These are phyloP conservation scores for Heliconius melpomene DNA, from an alignment of 1,140 invertebrate genomes.

Conservation along the genomic window DNA sequence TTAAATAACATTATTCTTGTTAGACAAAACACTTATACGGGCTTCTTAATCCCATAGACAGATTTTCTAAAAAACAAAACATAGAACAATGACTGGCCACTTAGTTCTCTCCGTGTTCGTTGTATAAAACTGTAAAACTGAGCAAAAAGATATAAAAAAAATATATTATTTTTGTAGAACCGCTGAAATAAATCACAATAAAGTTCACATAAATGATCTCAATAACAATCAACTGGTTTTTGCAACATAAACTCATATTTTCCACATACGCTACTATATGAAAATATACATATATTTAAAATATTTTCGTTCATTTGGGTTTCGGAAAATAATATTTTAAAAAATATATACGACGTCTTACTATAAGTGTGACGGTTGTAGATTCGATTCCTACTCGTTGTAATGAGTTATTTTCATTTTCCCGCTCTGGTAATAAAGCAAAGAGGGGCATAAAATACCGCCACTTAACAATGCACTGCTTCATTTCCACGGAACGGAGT, in stretches of 20 bases:
- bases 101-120: not conserved
- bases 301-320: not conserved
- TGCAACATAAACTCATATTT: not conserved
- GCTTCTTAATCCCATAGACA: too few species aligned
- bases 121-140: too few species aligned
- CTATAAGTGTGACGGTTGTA: not conserved
- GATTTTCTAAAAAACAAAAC: too few species aligned
- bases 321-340: not conserved
- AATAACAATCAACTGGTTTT: not conserved
- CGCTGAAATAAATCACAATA: not conserved
- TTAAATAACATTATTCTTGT: too few species aligned
- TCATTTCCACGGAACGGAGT: not conserved
- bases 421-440: not conserved
- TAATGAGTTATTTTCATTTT: not conserved
- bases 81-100: too few species aligned
- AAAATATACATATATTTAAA: not conserved
- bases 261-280: not conserved
- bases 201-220: slow-evolving; percentile 2
- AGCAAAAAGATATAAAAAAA: not conserved
- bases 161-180: not conserved
- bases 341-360: not conserved
- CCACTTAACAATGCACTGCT: not conserved
- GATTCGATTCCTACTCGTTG: not conserved
- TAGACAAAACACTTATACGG: too few species aligned
- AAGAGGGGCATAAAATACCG: not conserved